A percentile compares a stretch with the other conserved stretches of the same genome.
Evolutionary conservation across 1,140 invertebrate species (phyloP).

Genomic region (Listronotus oregonensis): DNA sequence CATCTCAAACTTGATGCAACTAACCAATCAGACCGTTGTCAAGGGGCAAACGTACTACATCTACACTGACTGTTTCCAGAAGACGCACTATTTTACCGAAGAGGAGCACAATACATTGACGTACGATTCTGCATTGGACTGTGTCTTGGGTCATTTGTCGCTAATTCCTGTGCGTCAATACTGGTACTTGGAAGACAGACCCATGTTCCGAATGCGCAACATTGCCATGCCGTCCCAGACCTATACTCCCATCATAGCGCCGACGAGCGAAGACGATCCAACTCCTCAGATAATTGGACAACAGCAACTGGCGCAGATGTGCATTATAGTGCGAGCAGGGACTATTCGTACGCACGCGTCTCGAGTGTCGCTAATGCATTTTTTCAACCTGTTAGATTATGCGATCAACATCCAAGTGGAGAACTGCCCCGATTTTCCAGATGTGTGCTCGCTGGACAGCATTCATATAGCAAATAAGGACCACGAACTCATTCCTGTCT

Average conservation of each 20-base stretch:
- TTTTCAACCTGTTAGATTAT: background rate
- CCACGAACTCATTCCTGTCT: slow-evolving; percentile 1
- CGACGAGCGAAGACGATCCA: background rate
- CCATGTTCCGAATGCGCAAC: slow-evolving; percentile 1
- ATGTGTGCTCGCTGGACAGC: slow-evolving; percentile 3
- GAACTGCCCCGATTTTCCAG: background rate
- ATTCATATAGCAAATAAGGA: slow-evolving; percentile 4
- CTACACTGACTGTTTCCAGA: background rate
- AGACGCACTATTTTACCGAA: slow-evolving; percentile 2
- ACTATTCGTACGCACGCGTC: slow-evolving; percentile 2
- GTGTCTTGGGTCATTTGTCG: background rate
- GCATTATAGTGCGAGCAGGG: background rate
- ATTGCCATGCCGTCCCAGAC: background rate
- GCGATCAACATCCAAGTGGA: slow-evolving; percentile 1
- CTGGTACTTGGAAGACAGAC: slow-evolving; percentile 1
- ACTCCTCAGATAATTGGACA: background rate
- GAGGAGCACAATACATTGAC: background rate
- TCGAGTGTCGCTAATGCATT: background rate
- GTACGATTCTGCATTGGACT: slow-evolving; percentile 3
- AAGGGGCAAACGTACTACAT: background rate
- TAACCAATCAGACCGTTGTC: background rate
- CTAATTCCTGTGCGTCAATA: slow-evolving; percentile 1
- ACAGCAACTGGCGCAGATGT: background rate
- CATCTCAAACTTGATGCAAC: background rate
- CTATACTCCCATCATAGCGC: background rate